Evolutionary conservation across 2,888 invertebrate species (phyloP).

Genomic region (Drosophila monieri): DNA sequence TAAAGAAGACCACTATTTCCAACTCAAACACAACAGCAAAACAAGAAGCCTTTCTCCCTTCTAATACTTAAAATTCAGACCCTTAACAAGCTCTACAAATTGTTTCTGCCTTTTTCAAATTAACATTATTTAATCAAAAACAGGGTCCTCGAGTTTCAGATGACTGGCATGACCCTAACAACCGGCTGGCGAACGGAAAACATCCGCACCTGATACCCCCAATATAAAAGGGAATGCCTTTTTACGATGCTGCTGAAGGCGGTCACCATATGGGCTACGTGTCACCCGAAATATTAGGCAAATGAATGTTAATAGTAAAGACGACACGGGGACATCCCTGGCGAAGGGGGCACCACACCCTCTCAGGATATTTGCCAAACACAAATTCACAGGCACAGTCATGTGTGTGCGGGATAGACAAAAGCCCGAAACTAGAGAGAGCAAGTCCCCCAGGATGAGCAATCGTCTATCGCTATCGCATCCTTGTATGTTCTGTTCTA

Average conservation of each 20-base stretch:
- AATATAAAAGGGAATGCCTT: conserved; percentile 23
- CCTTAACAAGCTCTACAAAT: conserved; percentile 19
- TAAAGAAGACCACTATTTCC: too few species aligned
- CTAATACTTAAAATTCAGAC: conserved; percentile 16
- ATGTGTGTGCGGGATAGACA: conserved; percentile 25
- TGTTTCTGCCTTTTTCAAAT: conserved; percentile 55
- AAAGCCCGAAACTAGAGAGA: conserved; percentile 34
- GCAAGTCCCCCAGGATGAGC: conserved; percentile 41
- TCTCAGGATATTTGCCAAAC: conserved; percentile 25
- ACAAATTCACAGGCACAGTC: conserved; percentile 34
- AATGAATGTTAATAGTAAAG: conserved; percentile 54
- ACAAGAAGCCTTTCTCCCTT: not conserved
- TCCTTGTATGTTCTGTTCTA: conserved; percentile 1
- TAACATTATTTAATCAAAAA: conserved; percentile 77
- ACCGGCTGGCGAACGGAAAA: conserved; percentile 19
- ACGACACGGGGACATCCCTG: conserved; percentile 17
- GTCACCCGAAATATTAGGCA: conserved; percentile 48
- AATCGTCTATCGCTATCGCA: conserved; percentile 26
- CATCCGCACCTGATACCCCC: conserved; percentile 62
- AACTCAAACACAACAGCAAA: too few species aligned
- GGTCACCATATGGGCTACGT: conserved; percentile 59
- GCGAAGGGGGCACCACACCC: conserved; percentile 1
- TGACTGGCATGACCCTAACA: conserved; percentile 48
- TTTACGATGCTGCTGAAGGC: conserved; percentile 23
- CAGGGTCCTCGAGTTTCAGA: conserved; percentile 44